Conservation (phyloP, 2,797 vertebrate species). For the Rhabdophis nuchalis region DNA sequence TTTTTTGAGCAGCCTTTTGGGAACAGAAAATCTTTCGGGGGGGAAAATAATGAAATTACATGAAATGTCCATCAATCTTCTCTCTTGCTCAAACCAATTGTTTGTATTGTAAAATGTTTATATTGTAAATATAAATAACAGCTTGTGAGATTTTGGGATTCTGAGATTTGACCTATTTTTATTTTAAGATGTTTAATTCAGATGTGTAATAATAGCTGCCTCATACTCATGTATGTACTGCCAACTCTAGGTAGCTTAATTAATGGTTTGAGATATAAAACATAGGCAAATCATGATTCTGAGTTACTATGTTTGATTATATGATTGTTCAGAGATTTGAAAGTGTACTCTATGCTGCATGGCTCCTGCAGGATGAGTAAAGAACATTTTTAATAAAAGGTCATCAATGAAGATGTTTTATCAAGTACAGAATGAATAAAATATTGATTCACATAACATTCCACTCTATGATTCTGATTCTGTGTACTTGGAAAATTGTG, state of each 20-base stretch:
- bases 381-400: neutral
- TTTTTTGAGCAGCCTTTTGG: neutral
- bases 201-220: neutral
- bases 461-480: neutral
- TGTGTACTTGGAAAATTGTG: neutral
- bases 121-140: neutral
- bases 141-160: neutral
- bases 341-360: neutral
- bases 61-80: neutral
- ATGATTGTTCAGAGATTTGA: neutral
- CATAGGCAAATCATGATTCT: neutral
- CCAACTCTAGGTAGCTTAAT: neutral
- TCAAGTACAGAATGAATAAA: neutral
- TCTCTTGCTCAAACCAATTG: neutral
- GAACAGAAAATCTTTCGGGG: neutral
- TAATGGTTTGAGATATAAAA: neutral
- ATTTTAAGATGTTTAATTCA: neutral
- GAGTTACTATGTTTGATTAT: neutral
- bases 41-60: neutral
- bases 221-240: neutral
- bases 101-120: neutral
- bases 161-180: neutral
- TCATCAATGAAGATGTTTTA: neutral
- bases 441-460: neutral
- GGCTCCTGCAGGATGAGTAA: neutral